phyloP scores from a whole-genome alignment of 2,113 vertebrate species.

The Beaufortia kweichowensis region DNA sequence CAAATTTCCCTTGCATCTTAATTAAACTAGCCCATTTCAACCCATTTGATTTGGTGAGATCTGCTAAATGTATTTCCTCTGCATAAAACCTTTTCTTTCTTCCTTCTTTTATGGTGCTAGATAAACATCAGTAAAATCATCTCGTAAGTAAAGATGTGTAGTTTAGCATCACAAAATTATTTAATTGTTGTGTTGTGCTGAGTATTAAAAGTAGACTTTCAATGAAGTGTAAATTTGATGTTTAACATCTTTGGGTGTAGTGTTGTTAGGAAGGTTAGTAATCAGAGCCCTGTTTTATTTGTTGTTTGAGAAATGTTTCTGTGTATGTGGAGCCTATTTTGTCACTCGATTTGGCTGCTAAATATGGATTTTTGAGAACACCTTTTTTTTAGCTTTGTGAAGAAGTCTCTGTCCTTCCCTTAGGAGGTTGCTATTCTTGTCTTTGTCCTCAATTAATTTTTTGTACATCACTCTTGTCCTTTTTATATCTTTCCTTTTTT shows the following conservation, averaged over 20 bases:
- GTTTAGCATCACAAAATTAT: slow-evolving; percentile 43
- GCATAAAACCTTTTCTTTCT: slow-evolving; percentile 1
- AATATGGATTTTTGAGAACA: slow-evolving; percentile 20
- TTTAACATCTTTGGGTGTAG: slow-evolving; percentile 29
- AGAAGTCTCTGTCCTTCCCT: slow-evolving; percentile 22
- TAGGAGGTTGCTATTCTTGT: slow-evolving; percentile 41
- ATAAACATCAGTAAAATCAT: slow-evolving; percentile 44
- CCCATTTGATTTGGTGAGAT: too few species aligned
- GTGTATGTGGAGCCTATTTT: neutral
- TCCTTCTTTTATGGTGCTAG: slow-evolving; percentile 51
- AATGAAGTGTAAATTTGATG: slow-evolving; percentile 5
- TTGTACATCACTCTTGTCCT: slow-evolving; percentile 9
- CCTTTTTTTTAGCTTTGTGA: slow-evolving; percentile 13
- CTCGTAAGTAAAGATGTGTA: slow-evolving; percentile 56
- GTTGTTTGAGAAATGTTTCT: slow-evolving; percentile 5
- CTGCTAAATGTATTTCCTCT: neutral
- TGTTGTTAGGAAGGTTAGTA: neutral
- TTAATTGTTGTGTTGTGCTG: slow-evolving; percentile 36
- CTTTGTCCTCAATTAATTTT: slow-evolving; percentile 29
- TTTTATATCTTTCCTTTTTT: neutral
- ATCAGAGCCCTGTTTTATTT: slow-evolving; percentile 5
- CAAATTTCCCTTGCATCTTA: too few species aligned
- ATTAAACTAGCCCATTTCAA: too few species aligned
- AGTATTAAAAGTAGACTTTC: slow-evolving; percentile 42
- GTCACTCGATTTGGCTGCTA: neutral